Evolutionary conservation across 2,888 invertebrate genomes (phyloP).

Genomic region (Odontomyia ornata): DNA sequence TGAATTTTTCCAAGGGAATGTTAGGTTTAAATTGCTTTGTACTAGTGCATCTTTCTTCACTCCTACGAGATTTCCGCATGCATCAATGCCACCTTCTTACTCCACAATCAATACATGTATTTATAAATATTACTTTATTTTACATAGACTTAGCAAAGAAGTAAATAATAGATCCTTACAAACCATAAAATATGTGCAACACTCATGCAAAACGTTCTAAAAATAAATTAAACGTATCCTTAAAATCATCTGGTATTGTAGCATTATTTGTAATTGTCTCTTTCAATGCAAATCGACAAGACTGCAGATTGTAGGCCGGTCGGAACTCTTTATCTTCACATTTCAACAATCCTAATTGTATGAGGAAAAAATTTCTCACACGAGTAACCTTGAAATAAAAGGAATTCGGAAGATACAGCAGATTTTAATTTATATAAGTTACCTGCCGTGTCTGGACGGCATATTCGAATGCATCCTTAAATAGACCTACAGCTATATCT

Average conservation of each 20-base stretch:
- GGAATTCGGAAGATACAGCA: not conserved
- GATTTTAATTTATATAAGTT: not conserved
- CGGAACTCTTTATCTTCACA: conserved; percentile 59
- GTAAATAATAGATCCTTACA: not conserved
- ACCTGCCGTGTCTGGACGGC: conserved; percentile 59
- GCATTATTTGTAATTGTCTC: conserved; percentile 56
- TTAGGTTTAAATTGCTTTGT: no score
- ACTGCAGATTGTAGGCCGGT: conserved; percentile 57
- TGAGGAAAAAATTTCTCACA: conserved; percentile 60
- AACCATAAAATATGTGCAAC: not conserved
- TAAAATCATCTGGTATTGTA: conserved; percentile 58
- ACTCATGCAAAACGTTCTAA: conserved; percentile 55
- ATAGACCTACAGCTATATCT: conserved; percentile 58
- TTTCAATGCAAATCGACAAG: conserved; percentile 60
- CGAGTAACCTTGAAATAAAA: conserved; percentile 54
- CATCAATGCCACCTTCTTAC: no score
- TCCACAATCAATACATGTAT: no score
- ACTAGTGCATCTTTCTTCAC: no score
- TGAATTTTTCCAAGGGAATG: no score
- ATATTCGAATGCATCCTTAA: conserved; percentile 59
- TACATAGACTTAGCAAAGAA: not conserved
- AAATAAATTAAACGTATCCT: conserved; percentile 59
- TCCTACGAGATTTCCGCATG: no score
- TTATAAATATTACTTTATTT: conserved; percentile 4
- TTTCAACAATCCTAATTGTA: conserved; percentile 60